Evolutionary conservation across 2,888 invertebrate species (phyloP).

Genomic region (Muschampia staudingeri): DNA sequence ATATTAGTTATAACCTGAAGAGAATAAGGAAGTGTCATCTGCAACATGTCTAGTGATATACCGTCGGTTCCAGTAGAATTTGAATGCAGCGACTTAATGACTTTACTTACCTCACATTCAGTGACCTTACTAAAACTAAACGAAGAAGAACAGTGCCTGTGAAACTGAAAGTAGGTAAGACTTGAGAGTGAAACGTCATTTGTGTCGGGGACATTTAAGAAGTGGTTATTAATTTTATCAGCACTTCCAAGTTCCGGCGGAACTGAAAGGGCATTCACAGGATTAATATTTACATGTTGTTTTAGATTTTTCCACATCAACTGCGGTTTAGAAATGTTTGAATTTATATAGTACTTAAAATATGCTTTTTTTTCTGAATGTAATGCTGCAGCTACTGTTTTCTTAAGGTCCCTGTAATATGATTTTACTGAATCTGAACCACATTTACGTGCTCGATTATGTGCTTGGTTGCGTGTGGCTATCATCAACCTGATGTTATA

Average conservation of each 20-base stretch:
- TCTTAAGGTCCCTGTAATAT: conserved; percentile 20
- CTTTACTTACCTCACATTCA: background rate
- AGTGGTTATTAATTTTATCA: background rate
- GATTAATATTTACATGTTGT: conserved; percentile 69
- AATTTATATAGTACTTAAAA: conserved; percentile 6
- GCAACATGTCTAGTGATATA: background rate
- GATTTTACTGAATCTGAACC: background rate
- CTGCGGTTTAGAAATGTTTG: background rate
- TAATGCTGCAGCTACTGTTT: background rate
- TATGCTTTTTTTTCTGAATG: conserved; percentile 9
- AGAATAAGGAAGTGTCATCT: background rate
- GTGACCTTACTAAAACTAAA: background rate
- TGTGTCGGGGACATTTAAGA: background rate
- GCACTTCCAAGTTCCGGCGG: background rate
- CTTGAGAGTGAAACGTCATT: background rate
- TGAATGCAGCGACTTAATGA: background rate
- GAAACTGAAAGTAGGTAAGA: background rate
- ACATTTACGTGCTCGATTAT: background rate
- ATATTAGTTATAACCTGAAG: background rate
- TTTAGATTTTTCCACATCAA: conserved; percentile 22
- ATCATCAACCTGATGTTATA: conserved; percentile 5
- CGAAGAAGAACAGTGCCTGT: background rate
- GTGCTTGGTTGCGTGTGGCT: background rate
- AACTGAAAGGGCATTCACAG: background rate
- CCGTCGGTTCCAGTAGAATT: background rate